Conservation (phyloP, 2,888 invertebrate genomes). For the Parthenolecanium corni region DNA sequence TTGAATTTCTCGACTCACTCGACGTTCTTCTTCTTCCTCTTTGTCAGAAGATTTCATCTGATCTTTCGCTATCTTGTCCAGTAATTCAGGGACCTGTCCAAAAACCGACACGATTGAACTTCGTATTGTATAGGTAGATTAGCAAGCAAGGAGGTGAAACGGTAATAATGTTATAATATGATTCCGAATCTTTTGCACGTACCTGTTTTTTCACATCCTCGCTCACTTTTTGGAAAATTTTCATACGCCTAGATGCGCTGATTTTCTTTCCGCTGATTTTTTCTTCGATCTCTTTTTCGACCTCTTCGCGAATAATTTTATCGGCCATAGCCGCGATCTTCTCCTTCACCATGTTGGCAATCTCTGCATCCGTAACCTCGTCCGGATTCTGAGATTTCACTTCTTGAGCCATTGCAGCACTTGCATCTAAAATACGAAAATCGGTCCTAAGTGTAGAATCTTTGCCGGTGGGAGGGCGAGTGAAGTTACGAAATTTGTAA, state of each 20-base stretch:
- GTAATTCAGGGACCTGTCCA: constrained; percentile 5
- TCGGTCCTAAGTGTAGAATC: too few relatives aligned
- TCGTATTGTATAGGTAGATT: background rate
- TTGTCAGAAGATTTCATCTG: background rate
- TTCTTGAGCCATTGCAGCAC: too few relatives aligned
- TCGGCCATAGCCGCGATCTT: background rate
- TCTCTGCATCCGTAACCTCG: background rate
- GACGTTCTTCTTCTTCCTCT: background rate
- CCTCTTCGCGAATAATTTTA: constrained; percentile 8
- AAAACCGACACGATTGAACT: background rate
- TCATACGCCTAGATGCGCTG: background rate
- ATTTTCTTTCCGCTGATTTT: constrained; percentile 6
- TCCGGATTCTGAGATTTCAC: too few relatives aligned
- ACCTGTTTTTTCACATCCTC: constrained; percentile 8
- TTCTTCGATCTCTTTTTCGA: constrained; percentile 10
- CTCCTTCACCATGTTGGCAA: background rate
- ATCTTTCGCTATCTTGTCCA: constrained; percentile 9
- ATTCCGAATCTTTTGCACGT: too few relatives aligned
- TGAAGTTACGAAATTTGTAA: too few relatives aligned
- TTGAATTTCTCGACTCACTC: constrained; percentile 11
- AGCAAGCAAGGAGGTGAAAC: background rate
- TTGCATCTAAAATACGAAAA: too few relatives aligned
- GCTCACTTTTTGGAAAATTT: constrained; percentile 2
- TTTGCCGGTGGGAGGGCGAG: too few relatives aligned
- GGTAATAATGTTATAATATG: too few relatives aligned